A percentile compares a stretch with the other conserved stretches of the same genome.
phyloP scores from a whole-genome alignment of 2,888 invertebrate species.

The Acronicta leporina region DNA sequence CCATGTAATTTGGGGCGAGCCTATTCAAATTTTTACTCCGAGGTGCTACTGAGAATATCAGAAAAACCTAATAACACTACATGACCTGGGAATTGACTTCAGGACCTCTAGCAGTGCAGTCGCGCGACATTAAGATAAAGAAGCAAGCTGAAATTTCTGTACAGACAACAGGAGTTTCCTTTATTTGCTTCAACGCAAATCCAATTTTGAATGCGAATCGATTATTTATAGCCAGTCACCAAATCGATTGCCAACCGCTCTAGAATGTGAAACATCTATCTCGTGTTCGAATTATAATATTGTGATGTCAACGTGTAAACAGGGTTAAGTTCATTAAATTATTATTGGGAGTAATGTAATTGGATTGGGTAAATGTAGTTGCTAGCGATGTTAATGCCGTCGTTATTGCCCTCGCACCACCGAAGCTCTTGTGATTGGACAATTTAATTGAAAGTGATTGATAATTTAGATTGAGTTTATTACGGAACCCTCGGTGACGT shows the following conservation, averaged over 20 bases:
- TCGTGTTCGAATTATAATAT: conserved; percentile 9
- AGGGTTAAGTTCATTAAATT: conserved; percentile 55
- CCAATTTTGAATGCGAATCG: conserved; percentile 30
- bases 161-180: conserved; percentile 32
- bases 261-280: conserved; percentile 29
- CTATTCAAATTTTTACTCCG: no score
- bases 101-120: no score
- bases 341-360: conserved; percentile 21
- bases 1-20: no score
- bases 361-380: conserved; percentile 60
- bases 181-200: conserved; percentile 10
- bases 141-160: conserved; percentile 16
- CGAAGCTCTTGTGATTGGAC: conserved; percentile 67
- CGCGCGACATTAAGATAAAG: no score
- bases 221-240: conserved; percentile 35
- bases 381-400: conserved; percentile 70
- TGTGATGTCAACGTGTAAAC: conserved; percentile 16
- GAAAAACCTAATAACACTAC: no score
- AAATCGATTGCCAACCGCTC: conserved; percentile 28
- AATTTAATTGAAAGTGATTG: conserved; percentile 77
- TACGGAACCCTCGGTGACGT: conserved; percentile 57
- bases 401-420: conserved; percentile 68
- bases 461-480: conserved; percentile 77
- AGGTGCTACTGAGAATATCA: no score
- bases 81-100: conserved; percentile 9